phyloP scores from a whole-genome alignment of 2,888 invertebrate species.

The Metellina segmentata region DNA sequence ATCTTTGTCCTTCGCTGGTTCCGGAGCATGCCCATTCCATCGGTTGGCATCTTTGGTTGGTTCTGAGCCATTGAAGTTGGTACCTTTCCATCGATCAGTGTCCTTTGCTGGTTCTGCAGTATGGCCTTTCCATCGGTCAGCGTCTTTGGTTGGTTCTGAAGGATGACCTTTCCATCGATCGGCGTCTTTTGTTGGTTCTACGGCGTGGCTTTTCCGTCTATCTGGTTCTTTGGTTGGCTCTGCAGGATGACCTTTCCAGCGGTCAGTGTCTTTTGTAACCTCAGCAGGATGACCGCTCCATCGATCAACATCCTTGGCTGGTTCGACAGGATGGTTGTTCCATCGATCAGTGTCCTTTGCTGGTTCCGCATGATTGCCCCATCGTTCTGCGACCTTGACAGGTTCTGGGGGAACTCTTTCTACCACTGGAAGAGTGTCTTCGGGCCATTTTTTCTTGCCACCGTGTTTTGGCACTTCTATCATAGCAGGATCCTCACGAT shows the following conservation, averaged over 20 bases:
- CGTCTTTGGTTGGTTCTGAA: slow-evolving; percentile 33
- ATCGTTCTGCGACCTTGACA: slow-evolving; percentile 34
- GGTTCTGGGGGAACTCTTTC: slow-evolving; percentile 47
- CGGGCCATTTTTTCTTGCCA: slow-evolving; percentile 38
- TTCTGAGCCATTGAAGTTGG: background rate
- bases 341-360: slow-evolving; percentile 25
- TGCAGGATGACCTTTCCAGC: slow-evolving; percentile 36
- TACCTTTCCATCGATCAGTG: slow-evolving; percentile 39
- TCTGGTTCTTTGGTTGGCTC: slow-evolving; percentile 23
- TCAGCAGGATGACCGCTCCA: slow-evolving; percentile 23
- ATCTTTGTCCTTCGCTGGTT: slow-evolving; percentile 19
- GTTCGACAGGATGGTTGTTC: slow-evolving; percentile 19
- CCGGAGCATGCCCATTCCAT: slow-evolving; percentile 35
- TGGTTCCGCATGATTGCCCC: slow-evolving; percentile 36
- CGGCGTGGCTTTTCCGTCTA: slow-evolving; percentile 19
- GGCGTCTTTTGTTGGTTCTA: slow-evolving; percentile 11
- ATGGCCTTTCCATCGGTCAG: slow-evolving; percentile 54
- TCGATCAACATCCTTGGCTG: background rate
- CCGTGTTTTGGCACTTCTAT: slow-evolving; percentile 33
- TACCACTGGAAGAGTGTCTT: slow-evolving; percentile 4
- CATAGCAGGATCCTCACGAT: slow-evolving; percentile 6
- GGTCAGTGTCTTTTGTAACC: slow-evolving; percentile 18
- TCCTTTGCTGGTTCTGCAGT: slow-evolving; percentile 25
- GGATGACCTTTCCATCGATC: slow-evolving; percentile 46
- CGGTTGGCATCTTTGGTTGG: background rate